These are phyloP conservation scores for Netelia fuscicornis DNA, from an alignment of 2,888 invertebrate genomes.

Conservation along the genomic window DNA sequence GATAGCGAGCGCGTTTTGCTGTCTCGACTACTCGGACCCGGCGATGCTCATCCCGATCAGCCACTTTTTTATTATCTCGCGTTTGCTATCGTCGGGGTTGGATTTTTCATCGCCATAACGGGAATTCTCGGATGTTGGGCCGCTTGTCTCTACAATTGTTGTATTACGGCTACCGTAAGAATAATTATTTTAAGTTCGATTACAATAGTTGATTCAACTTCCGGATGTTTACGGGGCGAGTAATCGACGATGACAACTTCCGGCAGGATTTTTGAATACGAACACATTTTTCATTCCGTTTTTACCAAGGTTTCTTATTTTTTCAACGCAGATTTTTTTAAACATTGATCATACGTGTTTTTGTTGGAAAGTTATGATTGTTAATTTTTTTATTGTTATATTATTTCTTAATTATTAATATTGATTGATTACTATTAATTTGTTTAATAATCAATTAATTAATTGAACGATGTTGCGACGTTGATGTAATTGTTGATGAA, in stretches of 20 bases:
- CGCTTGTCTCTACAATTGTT: slow-evolving; percentile 91
- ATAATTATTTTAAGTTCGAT: neutral
- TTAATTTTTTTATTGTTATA: too few relatives aligned
- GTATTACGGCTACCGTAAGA: slow-evolving; percentile 90
- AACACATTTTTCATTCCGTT: neutral
- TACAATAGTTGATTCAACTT: neutral
- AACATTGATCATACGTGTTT: too few relatives aligned
- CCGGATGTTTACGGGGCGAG: neutral
- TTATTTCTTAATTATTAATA: too few relatives aligned
- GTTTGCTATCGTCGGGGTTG: slow-evolving; percentile 89
- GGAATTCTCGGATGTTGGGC: slow-evolving; percentile 94
- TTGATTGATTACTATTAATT: too few relatives aligned
- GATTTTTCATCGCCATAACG: slow-evolving; percentile 89
- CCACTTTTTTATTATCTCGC: slow-evolving; percentile 92
- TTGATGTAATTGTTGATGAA: too few relatives aligned
- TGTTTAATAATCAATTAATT: too few relatives aligned
- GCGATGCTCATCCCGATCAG: slow-evolving; percentile 87
- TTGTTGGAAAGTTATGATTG: too few relatives aligned
- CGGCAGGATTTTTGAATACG: neutral
- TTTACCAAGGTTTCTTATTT: neutral
- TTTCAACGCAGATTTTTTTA: neutral
- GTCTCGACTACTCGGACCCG: slow-evolving; percentile 89
- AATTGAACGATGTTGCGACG: too few relatives aligned
- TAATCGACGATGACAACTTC: neutral
- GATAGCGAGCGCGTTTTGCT: slow-evolving; percentile 90